phyloP scores from a whole-genome alignment of 2,113 vertebrate species.

The Symphodus melops region DNA sequence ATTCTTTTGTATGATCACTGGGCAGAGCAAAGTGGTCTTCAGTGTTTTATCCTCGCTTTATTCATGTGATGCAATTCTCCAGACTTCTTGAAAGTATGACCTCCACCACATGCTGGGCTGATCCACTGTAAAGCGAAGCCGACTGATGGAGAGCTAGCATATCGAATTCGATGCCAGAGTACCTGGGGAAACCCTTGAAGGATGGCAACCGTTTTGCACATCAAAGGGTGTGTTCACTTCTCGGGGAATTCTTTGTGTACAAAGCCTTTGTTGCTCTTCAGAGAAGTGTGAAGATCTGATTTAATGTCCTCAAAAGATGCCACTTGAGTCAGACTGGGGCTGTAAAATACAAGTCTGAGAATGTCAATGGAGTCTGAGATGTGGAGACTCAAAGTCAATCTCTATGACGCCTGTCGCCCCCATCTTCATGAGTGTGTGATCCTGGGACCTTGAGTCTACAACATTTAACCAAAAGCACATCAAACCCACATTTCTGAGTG shows the following conservation, averaged over 20 bases:
- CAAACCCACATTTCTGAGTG: no score
- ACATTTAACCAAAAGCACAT: no score
- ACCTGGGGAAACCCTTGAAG: slow-evolving; percentile 1
- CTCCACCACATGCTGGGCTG: not conserved
- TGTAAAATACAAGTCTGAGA: not conserved
- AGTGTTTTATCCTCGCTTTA: not conserved
- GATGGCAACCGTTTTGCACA: not conserved
- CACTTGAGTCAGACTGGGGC: not conserved
- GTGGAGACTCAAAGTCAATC: not conserved
- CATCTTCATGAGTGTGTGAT: no score
- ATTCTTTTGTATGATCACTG: no score
- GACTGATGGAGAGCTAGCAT: not conserved
- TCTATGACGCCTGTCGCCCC: not conserved
- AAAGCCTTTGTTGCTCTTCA: not conserved
- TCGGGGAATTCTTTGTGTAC: not conserved
- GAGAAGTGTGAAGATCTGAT: not conserved
- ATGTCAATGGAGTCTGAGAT: not conserved
- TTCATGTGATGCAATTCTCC: not conserved
- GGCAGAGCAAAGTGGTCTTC: not conserved
- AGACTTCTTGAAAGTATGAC: not conserved
- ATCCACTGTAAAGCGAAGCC: not conserved
- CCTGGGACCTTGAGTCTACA: no score
- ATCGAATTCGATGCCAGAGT: not conserved
- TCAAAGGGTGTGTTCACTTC: not conserved
- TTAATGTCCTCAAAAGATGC: not conserved